Percentiles rank a stretch among this genome's conserved stretches.
phyloP scores from a whole-genome alignment of 2,113 vertebrate species.

The Phrynosoma platyrhinos region DNA sequence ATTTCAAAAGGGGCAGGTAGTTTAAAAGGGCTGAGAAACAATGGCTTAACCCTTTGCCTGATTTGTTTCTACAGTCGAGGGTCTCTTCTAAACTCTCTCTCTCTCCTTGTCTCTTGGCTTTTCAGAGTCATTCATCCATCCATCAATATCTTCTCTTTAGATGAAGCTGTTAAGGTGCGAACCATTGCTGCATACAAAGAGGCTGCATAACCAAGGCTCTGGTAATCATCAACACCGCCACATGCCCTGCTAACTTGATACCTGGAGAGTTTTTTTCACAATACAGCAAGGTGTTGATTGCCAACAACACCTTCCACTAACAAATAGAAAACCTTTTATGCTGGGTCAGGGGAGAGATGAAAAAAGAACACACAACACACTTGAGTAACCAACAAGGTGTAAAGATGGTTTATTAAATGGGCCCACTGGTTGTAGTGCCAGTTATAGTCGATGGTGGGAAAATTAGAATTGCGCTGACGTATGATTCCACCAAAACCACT shows the following conservation, averaged over 20 bases:
- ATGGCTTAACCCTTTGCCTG: not conserved
- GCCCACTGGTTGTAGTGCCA: not conserved
- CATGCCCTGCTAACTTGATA: not conserved
- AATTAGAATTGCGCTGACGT: not conserved
- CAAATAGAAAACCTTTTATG: not conserved
- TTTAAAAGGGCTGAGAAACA: not conserved
- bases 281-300: fast-evolving
- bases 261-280: not conserved
- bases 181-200: not conserved
- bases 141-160: not conserved
- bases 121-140: not conserved
- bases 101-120: not conserved
- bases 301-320: too few species aligned
- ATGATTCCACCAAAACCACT: not conserved
- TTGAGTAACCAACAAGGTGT: not conserved
- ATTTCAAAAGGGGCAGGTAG: too few species aligned
- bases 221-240: not conserved
- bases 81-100: not conserved
- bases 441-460: not conserved
- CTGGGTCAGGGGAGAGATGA: not conserved
- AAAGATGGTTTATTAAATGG: not conserved
- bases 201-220: not conserved
- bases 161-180: not conserved
- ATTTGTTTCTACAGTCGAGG: not conserved
- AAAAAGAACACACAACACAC: not conserved